Percentiles rank a stretch among this genome's conserved stretches.
phyloP scores from a whole-genome alignment of 2,888 invertebrate genomes.

The Pelosia muscerda region DNA sequence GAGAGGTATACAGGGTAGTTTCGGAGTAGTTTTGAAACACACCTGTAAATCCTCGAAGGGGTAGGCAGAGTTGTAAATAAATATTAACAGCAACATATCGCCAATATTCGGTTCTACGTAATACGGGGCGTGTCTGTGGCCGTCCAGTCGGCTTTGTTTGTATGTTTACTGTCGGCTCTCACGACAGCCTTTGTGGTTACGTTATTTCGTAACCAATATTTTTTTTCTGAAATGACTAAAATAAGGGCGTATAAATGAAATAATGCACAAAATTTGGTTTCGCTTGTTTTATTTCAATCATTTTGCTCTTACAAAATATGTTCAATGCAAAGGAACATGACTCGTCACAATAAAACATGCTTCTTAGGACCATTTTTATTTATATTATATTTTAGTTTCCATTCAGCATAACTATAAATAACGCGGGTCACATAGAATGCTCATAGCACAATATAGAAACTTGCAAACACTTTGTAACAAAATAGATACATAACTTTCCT shows the following conservation, averaged over 20 bases:
- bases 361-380: constrained; percentile 87
- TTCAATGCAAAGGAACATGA: constrained; percentile 88
- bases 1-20: too few relatives aligned
- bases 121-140: too few relatives aligned
- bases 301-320: constrained; percentile 87
- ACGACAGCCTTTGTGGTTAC: too few relatives aligned
- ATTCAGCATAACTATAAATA: constrained; percentile 87
- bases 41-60: too few relatives aligned
- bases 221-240: too few relatives aligned
- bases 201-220: too few relatives aligned
- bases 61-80: too few relatives aligned
- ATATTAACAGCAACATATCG: too few relatives aligned
- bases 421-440: constrained; percentile 87
- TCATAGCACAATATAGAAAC: constrained; percentile 87
- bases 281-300: constrained; percentile 87
- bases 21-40: too few relatives aligned
- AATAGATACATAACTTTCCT: constrained; percentile 86
- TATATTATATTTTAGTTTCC: constrained; percentile 86
- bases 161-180: too few relatives aligned
- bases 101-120: too few relatives aligned
- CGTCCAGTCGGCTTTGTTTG: too few relatives aligned
- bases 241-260: constrained; percentile 59
- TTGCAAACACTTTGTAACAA: constrained; percentile 88
- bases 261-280: constrained; percentile 80
- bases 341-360: constrained; percentile 87